A percentile compares a stretch with the other conserved stretches of the same genome.
phyloP scores from a whole-genome alignment of 2,888 invertebrate genomes.

The Globia sparganii region DNA sequence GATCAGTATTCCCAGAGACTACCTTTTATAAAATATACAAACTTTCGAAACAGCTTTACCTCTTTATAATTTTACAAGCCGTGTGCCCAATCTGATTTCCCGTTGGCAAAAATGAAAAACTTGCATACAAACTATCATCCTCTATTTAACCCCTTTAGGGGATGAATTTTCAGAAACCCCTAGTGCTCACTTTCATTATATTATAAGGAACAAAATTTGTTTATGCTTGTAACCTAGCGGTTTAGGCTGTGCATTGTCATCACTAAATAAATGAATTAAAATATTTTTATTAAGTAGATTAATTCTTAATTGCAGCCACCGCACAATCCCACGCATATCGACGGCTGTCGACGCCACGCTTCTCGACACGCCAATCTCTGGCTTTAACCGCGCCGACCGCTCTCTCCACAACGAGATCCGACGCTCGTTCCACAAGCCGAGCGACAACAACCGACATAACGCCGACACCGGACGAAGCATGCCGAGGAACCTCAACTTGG shows the following conservation, averaged over 20 bases:
- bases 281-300: background rate
- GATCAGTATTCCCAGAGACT: background rate
- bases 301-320: constrained; percentile 75
- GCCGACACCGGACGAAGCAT: constrained; percentile 84
- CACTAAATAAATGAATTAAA: background rate
- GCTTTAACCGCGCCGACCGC: constrained; percentile 78
- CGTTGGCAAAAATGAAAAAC: background rate
- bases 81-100: background rate
- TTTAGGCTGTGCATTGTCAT: background rate
- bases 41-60: background rate
- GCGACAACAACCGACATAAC: constrained; percentile 77
- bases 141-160: background rate
- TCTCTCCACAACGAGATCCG: constrained; percentile 82
- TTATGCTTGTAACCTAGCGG: background rate
- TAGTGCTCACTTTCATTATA: background rate
- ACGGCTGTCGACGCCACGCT: constrained; percentile 78
- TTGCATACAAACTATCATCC: background rate
- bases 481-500: constrained; percentile 90
- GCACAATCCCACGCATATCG: constrained; percentile 87
- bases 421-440: constrained; percentile 87
- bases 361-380: constrained; percentile 72
- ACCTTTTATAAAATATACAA: background rate
- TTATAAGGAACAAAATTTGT: background rate
- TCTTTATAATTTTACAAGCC: background rate
- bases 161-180: background rate